Conservation (phyloP, 1,140 invertebrate species). For the Hycleus cichorii region DNA sequence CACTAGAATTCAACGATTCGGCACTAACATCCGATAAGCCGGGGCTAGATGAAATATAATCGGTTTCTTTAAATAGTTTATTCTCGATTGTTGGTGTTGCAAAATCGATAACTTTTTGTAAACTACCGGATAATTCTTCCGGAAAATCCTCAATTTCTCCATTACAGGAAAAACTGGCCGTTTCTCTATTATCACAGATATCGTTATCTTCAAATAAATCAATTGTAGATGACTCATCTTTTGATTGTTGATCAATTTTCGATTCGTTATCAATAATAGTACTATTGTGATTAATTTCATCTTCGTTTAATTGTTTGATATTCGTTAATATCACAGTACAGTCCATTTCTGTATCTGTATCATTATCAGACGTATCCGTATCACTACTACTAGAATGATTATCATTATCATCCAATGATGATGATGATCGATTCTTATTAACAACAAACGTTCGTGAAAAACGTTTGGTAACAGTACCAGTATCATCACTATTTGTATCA, state of each 20-base stretch:
- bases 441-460: slow-evolving; percentile 70
- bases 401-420: slow-evolving; percentile 26
- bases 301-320: slow-evolving; percentile 29
- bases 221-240: neutral
- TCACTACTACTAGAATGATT: slow-evolving; percentile 35
- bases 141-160: neutral
- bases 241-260: slow-evolving; percentile 1
- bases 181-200: slow-evolving; percentile 6
- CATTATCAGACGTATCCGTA: slow-evolving; percentile 48
- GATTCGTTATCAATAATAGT: slow-evolving; percentile 9
- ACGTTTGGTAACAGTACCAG: slow-evolving; percentile 49
- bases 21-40: slow-evolving; percentile 32
- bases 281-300: slow-evolving; percentile 10
- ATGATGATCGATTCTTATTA: slow-evolving; percentile 59
- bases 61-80: neutral
- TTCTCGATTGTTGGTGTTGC: neutral
- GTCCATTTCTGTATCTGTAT: slow-evolving; percentile 46
- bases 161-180: neutral
- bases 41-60: slow-evolving; percentile 31
- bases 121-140: neutral
- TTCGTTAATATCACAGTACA: slow-evolving; percentile 34
- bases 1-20: slow-evolving; percentile 33
- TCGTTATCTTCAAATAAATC: neutral
- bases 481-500: slow-evolving; percentile 55
- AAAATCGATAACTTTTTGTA: neutral